A percentile compares a stretch with the other conserved stretches of the same genome.
Evolutionary conservation across 2,113 vertebrate species (phyloP).

Genomic region (Nothoprocta perdicaria): DNA sequence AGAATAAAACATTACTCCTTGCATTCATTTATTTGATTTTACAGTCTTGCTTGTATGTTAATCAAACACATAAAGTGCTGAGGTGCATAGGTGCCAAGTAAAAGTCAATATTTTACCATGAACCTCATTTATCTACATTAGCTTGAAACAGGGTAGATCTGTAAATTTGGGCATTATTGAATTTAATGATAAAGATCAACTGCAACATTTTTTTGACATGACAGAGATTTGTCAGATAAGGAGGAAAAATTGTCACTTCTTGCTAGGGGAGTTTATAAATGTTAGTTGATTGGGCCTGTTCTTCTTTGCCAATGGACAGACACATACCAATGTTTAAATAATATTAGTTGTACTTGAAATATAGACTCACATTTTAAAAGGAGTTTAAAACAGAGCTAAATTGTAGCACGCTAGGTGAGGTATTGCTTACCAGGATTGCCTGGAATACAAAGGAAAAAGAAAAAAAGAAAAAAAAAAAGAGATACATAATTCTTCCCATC

Average conservation of each 20-base stretch:
- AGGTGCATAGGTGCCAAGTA: constrained; percentile 66
- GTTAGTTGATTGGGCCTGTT: not conserved
- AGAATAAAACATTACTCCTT: constrained; percentile 59
- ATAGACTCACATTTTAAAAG: not conserved
- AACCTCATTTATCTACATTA: constrained; percentile 78
- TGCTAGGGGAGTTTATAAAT: constrained; percentile 51
- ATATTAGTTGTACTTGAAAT: not conserved
- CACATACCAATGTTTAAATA: not conserved
- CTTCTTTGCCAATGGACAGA: not conserved
- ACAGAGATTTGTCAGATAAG: constrained; percentile 44
- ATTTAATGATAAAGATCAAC: constrained; percentile 77
- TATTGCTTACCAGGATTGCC: not conserved
- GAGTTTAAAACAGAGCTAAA: not conserved
- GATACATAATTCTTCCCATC: not conserved
- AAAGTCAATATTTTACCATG: constrained; percentile 74
- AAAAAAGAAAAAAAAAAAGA: not conserved
- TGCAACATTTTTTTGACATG: constrained; percentile 54
- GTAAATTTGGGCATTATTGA: constrained; percentile 71
- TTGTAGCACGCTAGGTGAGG: not conserved
- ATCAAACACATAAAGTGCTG: constrained; percentile 74
- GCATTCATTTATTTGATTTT: constrained; percentile 64
- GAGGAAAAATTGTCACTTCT: constrained; percentile 3
- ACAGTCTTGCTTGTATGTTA: constrained; percentile 68
- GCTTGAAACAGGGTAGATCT: constrained; percentile 70
- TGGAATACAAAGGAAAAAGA: not conserved